Conservation (phyloP, 2,888 invertebrate species). For the Norana najaformis region DNA sequence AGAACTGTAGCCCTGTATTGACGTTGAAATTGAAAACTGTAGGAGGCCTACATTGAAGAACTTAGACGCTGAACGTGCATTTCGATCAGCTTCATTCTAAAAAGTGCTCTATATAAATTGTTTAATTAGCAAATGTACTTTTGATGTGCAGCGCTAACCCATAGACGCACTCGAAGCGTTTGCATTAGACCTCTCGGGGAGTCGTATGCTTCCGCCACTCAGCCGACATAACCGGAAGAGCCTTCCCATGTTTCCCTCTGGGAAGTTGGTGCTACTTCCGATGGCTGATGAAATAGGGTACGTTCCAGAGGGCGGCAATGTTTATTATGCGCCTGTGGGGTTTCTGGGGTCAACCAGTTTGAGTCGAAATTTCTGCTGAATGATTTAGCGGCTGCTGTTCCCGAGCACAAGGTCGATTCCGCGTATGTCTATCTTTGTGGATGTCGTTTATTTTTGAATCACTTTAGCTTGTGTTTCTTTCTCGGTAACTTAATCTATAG, state of each 20-base stretch:
- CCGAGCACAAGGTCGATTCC: background rate
- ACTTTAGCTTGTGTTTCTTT: background rate
- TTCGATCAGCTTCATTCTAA: background rate
- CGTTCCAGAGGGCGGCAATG: background rate
- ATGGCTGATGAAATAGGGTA: background rate
- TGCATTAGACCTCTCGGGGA: background rate
- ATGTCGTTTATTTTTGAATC: background rate
- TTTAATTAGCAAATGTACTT: slow-evolving; percentile 7
- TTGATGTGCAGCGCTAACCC: background rate
- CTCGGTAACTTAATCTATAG: no score
- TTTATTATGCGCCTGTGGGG: background rate
- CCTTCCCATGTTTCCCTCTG: background rate
- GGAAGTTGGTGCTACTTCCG: background rate
- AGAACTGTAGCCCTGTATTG: background rate
- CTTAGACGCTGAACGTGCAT: background rate
- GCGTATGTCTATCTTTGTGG: background rate
- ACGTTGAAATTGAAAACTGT: background rate
- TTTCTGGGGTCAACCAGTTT: background rate
- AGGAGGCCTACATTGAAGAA: background rate
- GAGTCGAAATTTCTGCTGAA: background rate
- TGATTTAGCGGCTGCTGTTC: background rate
- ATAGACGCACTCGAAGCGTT: background rate
- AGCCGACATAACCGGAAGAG: background rate
- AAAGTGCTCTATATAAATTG: background rate
- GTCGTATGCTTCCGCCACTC: background rate